These are phyloP conservation scores for Lepisosteus oculatus DNA, from an alignment of 2,113 vertebrate species.

Conservation along the genomic window DNA sequence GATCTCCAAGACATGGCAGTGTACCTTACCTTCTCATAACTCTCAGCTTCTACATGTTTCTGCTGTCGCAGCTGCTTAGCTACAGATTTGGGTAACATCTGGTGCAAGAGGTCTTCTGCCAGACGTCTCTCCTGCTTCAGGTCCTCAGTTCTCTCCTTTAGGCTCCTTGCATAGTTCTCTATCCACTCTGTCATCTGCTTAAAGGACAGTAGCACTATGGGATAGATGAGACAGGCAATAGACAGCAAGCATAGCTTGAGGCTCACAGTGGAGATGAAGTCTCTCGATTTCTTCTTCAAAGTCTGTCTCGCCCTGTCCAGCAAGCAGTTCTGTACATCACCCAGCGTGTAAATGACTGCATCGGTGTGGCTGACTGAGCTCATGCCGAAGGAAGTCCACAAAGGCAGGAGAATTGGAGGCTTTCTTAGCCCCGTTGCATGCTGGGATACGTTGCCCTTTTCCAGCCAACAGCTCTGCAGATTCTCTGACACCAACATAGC, in stretches of 20 bases:
- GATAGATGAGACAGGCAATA: constrained; percentile 76
- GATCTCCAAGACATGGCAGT: no score
- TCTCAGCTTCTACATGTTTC: constrained; percentile 81
- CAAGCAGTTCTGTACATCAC: constrained; percentile 52
- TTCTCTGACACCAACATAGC: constrained; percentile 61
- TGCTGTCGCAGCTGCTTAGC: constrained; percentile 76
- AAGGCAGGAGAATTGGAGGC: constrained; percentile 11
- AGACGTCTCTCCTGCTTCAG: constrained; percentile 70
- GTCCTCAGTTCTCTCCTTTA: constrained; percentile 72
- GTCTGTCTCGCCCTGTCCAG: constrained; percentile 45
- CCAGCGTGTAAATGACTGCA: constrained; percentile 24
- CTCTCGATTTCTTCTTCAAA: constrained; percentile 57
- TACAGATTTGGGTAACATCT: constrained; percentile 86
- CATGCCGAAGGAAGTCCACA: constrained; percentile 17
- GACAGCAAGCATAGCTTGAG: constrained; percentile 68
- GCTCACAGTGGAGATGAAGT: constrained; percentile 60
- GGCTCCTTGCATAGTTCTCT: constrained; percentile 66
- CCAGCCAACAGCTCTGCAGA: constrained; percentile 61
- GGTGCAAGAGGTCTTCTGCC: constrained; percentile 82
- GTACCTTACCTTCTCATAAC: constrained; percentile 75
- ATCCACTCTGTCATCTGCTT: constrained; percentile 85
- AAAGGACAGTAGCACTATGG: constrained; percentile 76
- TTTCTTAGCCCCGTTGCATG: constrained; percentile 38
- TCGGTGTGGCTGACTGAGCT: constrained; percentile 22
- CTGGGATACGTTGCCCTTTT: constrained; percentile 50